Base-by-base conservation (phyloP, 2,797 vertebrate genomes). In the Cryptoblepharus egeriae region DNA sequence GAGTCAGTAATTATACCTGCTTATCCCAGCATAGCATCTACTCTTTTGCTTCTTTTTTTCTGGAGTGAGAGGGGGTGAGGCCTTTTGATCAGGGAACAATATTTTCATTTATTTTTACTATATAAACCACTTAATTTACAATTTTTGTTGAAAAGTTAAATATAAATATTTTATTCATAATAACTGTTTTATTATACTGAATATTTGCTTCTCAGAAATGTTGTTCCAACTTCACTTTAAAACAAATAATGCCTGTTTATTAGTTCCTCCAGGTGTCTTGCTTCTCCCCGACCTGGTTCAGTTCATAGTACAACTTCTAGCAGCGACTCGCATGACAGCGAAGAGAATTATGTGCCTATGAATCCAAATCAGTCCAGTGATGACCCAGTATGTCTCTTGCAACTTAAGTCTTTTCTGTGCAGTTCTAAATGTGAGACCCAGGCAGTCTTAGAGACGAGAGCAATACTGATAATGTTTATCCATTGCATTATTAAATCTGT, bases 291-390 rank as follows among this genome's bases (percentile, higher is more conserved):
- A 95, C 98, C 98, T 10, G 96, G 97, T 83, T 99, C 99, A 87
- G 97, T 98, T 96, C 98, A 99, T 94, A 99, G 98, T 95, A 99
- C 97, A 91, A 97, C 97, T 88, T 99, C 99, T 94, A 99, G 98
- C 97, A 98, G 98, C 92, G 99, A 99, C 95, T 99, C 99, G 2
- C 98, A 98, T 30, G 98, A 99, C 92, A 97, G 97, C 92, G 98
- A 99, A 88, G 99, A 99, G 95, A 98, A 98, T 96, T 99, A 99
- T 94, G 98, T 99, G 93, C 91, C 97, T 96, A 99, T 99, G 99
- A 96, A 97, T 91, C 96, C 98, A 96, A 99, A 97, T 97, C 96
- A 97, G 91, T 95, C 98, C 94, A 92, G 96, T 95, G 99, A 99
- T 93, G 98, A 99, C 93, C 94, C 97, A 93, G 98, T 99, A 98